Evolutionary conservation across 2,888 invertebrate species (phyloP), one percentile per base, ranked within the genome.

Genomic region (Heliconius aoede): DNA sequence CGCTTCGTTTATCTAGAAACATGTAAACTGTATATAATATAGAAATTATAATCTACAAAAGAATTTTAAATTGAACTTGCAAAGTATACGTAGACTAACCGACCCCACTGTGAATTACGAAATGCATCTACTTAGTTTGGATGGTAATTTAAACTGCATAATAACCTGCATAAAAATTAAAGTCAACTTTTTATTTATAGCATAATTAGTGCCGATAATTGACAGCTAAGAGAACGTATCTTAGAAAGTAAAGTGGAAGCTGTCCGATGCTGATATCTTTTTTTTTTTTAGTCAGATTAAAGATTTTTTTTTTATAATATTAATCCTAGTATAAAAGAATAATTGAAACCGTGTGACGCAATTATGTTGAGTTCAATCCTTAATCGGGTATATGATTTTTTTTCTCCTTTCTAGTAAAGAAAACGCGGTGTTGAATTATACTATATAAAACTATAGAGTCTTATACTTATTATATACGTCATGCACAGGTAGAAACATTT

Each of bases 41-140:
- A 46, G 46, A 46, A 46, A 46, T 46, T 36, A 64, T 64, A n/a
- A 36, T n/a, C n/a, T 64, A 64, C 5, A 64, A 36, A 64, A 36
- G 24, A 32, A 7, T 15, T 64, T 64, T 15, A 32, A 32, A 36
- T 24, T 36, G 24, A 65, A 36, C 65, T 40, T 24, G 15, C 36
- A 24, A 40, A 65, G 24, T 40, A 24, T 15, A 64, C 36, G n/a
- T 64, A 32, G n/a, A 40, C 24, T 65, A 13, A 32, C 36, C 36
- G n/a, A 24, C 24, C 40, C n/a, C 24, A 65, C 40, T 65, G 18
- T 24, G 24, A 36, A 65, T 65, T 65, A 65, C 65, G 36, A 36
- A 36, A 36, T 24, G 15, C 36, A 64, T 32, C n/a, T 64, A 24
- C 3, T 30, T 30, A 62, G 8, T 61, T 11, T 61, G 61, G 61